A percentile compares a stretch with the other conserved stretches of the same genome.
These are phyloP conservation scores for Phragmatobia fuliginosa DNA, from an alignment of 2,888 invertebrate genomes.

Conservation along the genomic window DNA sequence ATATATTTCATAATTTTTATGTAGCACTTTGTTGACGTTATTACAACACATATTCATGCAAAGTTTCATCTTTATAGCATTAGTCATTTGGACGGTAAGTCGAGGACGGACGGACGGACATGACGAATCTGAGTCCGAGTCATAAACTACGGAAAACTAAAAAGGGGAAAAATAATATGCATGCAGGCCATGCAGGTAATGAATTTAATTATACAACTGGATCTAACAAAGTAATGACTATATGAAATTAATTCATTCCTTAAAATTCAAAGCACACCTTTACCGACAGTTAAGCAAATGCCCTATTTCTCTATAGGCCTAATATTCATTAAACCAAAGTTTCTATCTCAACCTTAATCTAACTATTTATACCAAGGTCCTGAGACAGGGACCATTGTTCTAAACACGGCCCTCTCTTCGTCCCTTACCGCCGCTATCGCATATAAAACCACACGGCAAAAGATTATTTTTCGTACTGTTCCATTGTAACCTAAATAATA, in stretches of 20 bases:
- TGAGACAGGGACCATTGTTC: constrained; percentile 2
- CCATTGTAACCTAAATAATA: background rate
- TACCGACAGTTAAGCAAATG: background rate
- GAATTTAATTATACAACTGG: background rate
- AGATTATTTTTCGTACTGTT: background rate
- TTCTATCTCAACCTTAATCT: constrained; percentile 6
- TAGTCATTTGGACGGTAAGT: no score
- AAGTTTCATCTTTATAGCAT: no score
- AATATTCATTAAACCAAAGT: constrained; percentile 2
- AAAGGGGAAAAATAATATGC: no score
- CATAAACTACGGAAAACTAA: no score
- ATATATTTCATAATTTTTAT: no score
- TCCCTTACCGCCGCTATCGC: background rate
- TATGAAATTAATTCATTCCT: background rate
- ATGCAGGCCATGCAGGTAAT: no score
- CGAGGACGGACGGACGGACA: no score
- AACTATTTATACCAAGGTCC: constrained; percentile 4
- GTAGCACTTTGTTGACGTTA: no score
- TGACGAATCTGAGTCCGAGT: no score
- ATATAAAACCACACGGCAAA: background rate
- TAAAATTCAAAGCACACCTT: background rate
- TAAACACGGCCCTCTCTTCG: background rate
- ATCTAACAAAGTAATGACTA: background rate
- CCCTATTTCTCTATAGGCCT: background rate
- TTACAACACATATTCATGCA: no score